Percentiles rank a stretch among this genome's conserved stretches.
Evolutionary conservation across 2,888 invertebrate species (phyloP).

Genomic region (Orthosia incerta): DNA sequence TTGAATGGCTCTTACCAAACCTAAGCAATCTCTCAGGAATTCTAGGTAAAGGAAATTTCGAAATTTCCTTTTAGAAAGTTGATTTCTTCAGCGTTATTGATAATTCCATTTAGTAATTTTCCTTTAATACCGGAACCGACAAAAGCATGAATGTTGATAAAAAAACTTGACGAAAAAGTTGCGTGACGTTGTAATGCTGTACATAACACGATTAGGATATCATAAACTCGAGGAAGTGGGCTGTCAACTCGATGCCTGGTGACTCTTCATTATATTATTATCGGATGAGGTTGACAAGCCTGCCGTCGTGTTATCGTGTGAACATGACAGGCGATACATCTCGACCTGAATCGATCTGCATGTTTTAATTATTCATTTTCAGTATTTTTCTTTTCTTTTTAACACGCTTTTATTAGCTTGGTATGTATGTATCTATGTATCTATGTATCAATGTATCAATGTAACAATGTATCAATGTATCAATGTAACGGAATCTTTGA

Average conservation of each 20-base stretch:
- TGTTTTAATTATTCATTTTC: conserved; percentile 51
- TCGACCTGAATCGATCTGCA: conserved; percentile 51
- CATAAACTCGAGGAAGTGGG: conserved; percentile 65
- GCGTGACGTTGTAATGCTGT: conserved; percentile 19
- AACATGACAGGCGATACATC: conserved; percentile 64
- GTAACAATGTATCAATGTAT: too few species aligned
- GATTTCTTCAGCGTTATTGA: neutral
- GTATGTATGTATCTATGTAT: too few species aligned
- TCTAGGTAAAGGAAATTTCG: too few species aligned
- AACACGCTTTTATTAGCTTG: too few species aligned
- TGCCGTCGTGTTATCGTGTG: conserved; percentile 51
- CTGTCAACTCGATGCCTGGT: conserved; percentile 66
- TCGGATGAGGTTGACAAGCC: conserved; percentile 52
- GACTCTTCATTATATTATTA: conserved; percentile 57
- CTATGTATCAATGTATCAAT: too few species aligned
- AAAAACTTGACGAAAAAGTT: conserved; percentile 42
- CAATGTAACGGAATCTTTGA: too few species aligned
- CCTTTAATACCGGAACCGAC: conserved; percentile 13
- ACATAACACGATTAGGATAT: conserved; percentile 65
- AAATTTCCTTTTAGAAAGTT: too few species aligned
- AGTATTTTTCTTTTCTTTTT: conserved; percentile 26
- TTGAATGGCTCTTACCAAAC: neutral
- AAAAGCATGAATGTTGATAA: conserved; percentile 29
- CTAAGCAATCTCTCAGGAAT: too few species aligned
- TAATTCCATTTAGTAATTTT: neutral